These are phyloP conservation scores for mouse (Mus musculus) DNA, from an alignment of 2,113 vertebrate genomes.

Conservation along the genomic window DNA sequence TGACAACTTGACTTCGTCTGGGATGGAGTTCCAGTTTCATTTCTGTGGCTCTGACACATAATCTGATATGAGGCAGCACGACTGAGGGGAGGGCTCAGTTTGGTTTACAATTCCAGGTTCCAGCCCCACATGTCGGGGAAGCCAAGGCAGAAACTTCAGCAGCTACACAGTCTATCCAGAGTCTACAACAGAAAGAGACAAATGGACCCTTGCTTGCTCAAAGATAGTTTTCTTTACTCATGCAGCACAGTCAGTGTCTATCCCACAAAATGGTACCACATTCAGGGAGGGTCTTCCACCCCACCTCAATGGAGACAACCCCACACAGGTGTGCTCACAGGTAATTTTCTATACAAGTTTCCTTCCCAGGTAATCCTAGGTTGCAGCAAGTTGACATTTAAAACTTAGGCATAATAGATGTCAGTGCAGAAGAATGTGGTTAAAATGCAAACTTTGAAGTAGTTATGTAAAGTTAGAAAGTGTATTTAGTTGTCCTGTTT, in stretches of 20 bases:
- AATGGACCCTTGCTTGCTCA: background rate
- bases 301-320: background rate
- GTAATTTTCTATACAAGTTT: background rate
- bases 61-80: background rate
- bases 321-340: background rate
- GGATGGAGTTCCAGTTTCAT: background rate
- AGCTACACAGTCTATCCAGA: no score
- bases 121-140: background rate
- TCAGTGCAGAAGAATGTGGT: background rate
- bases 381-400: background rate
- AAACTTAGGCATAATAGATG: background rate
- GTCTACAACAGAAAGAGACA: background rate
- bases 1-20: background rate
- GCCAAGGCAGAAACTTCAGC: background rate
- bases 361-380: background rate
- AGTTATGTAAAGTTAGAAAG: background rate
- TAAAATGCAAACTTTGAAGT: background rate
- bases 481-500: background rate
- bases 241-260: no score
- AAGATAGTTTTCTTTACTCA: background rate
- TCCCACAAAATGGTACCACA: no score
- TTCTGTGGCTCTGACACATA: background rate
- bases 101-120: background rate
- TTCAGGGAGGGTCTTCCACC: background rate
- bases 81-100: background rate